Evolutionary conservation across 2,888 invertebrate species (phyloP).

Genomic region (Catocala sponsa): DNA sequence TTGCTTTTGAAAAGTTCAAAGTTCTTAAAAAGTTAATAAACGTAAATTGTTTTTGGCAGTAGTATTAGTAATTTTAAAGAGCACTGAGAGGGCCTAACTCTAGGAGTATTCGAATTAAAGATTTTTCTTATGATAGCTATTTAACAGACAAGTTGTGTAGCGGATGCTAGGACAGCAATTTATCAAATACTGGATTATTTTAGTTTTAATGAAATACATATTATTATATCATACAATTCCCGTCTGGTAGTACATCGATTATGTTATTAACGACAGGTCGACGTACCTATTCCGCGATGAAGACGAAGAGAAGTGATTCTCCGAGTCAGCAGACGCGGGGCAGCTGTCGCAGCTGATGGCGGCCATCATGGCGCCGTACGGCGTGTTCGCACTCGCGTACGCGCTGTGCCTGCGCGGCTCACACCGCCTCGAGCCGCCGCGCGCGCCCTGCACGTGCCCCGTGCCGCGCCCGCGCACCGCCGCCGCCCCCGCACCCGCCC

Average conservation of each 20-base stretch:
- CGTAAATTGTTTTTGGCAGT: no score
- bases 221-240: no score
- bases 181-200: no score
- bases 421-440: conserved; percentile 9
- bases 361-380: conserved; percentile 77
- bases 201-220: no score
- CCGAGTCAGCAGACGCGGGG: conserved; percentile 80
- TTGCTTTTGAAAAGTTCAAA: no score
- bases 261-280: conserved; percentile 88
- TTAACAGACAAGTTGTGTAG: no score
- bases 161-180: no score
- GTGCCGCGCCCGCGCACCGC: conserved; percentile 7
- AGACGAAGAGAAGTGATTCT: conserved; percentile 90
- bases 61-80: no score
- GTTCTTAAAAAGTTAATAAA: no score
- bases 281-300: conserved; percentile 95
- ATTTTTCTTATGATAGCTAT: no score
- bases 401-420: conserved; percentile 62
- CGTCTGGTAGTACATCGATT: background rate
- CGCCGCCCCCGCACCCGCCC: conserved; percentile 2
- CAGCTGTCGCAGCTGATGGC: conserved; percentile 73
- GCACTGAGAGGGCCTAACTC: no score
- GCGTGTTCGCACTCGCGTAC: conserved; percentile 72
- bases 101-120: no score
- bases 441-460: background rate